A percentile compares a stretch with the other conserved stretches of the same genome.
Evolutionary conservation across 1,140 invertebrate species (phyloP).

Genomic region (Eumeta japonica): DNA sequence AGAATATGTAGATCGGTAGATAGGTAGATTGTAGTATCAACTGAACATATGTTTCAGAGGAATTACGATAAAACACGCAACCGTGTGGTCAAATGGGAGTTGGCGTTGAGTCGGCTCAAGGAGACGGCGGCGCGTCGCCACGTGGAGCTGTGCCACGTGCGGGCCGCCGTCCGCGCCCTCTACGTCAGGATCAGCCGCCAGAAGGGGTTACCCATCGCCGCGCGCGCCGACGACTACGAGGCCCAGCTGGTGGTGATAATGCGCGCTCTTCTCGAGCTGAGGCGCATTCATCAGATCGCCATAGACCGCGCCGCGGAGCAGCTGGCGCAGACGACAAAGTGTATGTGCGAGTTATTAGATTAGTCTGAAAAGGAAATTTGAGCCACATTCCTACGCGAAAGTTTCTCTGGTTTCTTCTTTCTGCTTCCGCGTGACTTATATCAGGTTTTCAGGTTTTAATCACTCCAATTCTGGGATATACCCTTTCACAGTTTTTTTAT

Average conservation of each 20-base stretch:
- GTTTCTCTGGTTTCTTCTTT: too few species aligned
- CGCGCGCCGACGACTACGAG: conserved; percentile 34
- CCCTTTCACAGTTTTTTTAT: too few species aligned
- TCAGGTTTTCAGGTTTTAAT: too few species aligned
- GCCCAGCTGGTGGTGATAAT: conserved; percentile 49
- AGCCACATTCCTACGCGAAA: neutral
- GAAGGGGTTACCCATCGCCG: conserved; percentile 34
- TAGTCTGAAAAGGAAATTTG: conserved; percentile 6
- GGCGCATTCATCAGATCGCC: conserved; percentile 41
- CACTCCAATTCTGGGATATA: too few species aligned
- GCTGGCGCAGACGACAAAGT: conserved; percentile 17
- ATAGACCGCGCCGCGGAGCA: conserved; percentile 39
- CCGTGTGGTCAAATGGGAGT: conserved; percentile 49
- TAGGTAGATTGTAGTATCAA: too few species aligned
- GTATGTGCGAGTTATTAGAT: conserved; percentile 3
- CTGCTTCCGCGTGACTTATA: too few species aligned
- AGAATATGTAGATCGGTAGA: too few species aligned
- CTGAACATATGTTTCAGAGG: too few species aligned
- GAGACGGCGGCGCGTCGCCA: conserved; percentile 41
- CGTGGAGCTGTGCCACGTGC: conserved; percentile 45
- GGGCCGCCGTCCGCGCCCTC: conserved; percentile 40
- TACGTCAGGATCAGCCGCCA: conserved; percentile 50
- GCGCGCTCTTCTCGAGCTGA: conserved; percentile 42
- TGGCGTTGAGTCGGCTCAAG: conserved; percentile 43
- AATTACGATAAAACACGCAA: conserved; percentile 44